A percentile compares a stretch with the other conserved stretches of the same genome.
Evolutionary conservation across 1,140 invertebrate genomes (phyloP).

Genomic region (Hylaeus anthracinus): DNA sequence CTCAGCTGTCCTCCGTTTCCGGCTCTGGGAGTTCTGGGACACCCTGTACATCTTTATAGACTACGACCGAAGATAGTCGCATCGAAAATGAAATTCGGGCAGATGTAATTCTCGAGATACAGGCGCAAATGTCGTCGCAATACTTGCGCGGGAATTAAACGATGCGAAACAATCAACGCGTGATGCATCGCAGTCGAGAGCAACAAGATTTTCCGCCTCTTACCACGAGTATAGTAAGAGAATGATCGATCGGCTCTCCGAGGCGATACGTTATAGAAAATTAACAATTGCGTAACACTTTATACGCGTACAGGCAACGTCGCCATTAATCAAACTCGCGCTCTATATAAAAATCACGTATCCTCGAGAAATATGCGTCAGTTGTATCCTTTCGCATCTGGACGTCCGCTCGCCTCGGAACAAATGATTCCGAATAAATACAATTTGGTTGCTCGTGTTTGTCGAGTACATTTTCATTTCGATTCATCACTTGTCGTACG

Average conservation of each 20-base stretch:
- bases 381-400: too few species aligned
- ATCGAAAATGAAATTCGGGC: background rate
- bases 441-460: too few species aligned
- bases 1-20: too few species aligned
- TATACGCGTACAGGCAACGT: constrained; percentile 6
- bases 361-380: background rate
- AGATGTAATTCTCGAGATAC: background rate
- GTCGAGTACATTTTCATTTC: too few species aligned
- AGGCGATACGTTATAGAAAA: constrained; percentile 23
- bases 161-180: constrained; percentile 17
- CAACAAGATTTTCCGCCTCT: constrained; percentile 31
- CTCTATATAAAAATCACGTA: background rate
- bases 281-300: constrained; percentile 15
- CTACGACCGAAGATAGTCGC: too few species aligned
- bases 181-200: constrained; percentile 37
- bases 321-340: background rate
- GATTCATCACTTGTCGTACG: too few species aligned
- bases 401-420: too few species aligned
- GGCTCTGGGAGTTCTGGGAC: too few species aligned
- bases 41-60: too few species aligned
- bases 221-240: constrained; percentile 42
- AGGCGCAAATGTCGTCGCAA: background rate
- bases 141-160: background rate
- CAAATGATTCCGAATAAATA: too few species aligned
- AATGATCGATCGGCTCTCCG: constrained; percentile 42